Evolutionary conservation across 2,888 invertebrate species (phyloP).

Genomic region (Rhingia rostrata): DNA sequence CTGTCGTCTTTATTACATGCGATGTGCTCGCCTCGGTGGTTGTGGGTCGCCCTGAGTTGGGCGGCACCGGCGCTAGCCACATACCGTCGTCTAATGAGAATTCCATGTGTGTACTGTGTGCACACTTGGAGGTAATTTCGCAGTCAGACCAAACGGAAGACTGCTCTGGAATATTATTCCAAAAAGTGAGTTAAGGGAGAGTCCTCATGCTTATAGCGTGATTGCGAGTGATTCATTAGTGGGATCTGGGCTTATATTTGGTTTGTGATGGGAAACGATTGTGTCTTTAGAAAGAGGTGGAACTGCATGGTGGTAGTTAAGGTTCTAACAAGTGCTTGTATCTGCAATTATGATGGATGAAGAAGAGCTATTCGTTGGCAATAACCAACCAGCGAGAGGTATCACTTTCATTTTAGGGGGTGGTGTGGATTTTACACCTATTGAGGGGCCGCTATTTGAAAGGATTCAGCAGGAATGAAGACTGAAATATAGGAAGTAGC

Average conservation of each 20-base stretch:
- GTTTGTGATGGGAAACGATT: slow-evolving; percentile 6
- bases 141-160: slow-evolving; percentile 27
- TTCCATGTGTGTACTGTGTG: slow-evolving; percentile 44
- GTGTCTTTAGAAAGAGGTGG: background rate
- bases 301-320: background rate
- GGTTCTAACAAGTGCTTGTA: background rate
- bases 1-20: slow-evolving; percentile 73
- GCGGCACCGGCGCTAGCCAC: slow-evolving; percentile 55
- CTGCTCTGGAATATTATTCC: background rate
- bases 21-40: slow-evolving; percentile 44
- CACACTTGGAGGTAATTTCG: slow-evolving; percentile 47
- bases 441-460: too few relatives aligned
- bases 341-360: too few relatives aligned
- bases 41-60: slow-evolving; percentile 37
- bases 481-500: too few relatives aligned
- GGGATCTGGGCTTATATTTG: slow-evolving; percentile 39
- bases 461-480: too few relatives aligned
- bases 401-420: background rate
- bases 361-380: background rate
- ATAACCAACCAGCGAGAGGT: background rate
- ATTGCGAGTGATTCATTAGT: slow-evolving; percentile 38
- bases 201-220: slow-evolving; percentile 24
- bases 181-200: background rate
- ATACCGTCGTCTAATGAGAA: slow-evolving; percentile 56
- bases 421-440: too few relatives aligned